Conservation (phyloP, 2,888 invertebrate species). For the Xanthostigma xanthostigma region DNA sequence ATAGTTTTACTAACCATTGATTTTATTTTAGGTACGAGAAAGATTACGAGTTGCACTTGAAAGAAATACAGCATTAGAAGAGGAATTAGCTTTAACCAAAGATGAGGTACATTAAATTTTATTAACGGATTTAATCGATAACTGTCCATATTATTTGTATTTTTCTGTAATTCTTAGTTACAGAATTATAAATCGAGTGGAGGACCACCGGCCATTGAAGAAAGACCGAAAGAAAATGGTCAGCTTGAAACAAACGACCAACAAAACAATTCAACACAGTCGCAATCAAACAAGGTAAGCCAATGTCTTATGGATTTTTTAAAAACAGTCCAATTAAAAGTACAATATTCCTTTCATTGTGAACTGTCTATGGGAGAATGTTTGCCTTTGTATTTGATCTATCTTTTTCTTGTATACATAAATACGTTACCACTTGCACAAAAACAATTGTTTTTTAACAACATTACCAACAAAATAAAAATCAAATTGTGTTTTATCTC, state of each 20-base stretch:
- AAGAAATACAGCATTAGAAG: slow-evolving; percentile 88
- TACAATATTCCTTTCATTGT: background rate
- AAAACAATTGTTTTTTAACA: too few relatives aligned
- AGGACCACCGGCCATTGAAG: slow-evolving; percentile 39
- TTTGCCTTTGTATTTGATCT: background rate
- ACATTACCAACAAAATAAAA: too few relatives aligned
- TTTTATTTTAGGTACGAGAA: slow-evolving; percentile 71
- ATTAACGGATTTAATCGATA: background rate
- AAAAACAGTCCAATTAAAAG: background rate
- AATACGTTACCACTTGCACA: background rate
- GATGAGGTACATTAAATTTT: slow-evolving; percentile 64
- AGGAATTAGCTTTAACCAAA: slow-evolving; percentile 88
- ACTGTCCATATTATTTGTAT: background rate
- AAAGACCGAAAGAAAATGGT: slow-evolving; percentile 69
- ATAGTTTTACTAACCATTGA: background rate
- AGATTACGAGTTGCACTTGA: slow-evolving; percentile 91
- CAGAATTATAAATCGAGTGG: slow-evolving; percentile 69
- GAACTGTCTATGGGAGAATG: background rate
- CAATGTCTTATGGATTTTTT: slow-evolving; percentile 1
- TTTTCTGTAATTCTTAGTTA: slow-evolving; percentile 34
- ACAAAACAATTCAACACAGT: slow-evolving; percentile 19
- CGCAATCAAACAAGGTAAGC: slow-evolving; percentile 14
- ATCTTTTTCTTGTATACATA: background rate
- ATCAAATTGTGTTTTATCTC: too few relatives aligned
- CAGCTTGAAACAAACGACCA: slow-evolving; percentile 45